Percentiles rank a stretch among this genome's conserved stretches.
Evolutionary conservation across 2,797 vertebrate genomes (phyloP).

Genomic region (Poeciliopsis paucimaculata): DNA sequence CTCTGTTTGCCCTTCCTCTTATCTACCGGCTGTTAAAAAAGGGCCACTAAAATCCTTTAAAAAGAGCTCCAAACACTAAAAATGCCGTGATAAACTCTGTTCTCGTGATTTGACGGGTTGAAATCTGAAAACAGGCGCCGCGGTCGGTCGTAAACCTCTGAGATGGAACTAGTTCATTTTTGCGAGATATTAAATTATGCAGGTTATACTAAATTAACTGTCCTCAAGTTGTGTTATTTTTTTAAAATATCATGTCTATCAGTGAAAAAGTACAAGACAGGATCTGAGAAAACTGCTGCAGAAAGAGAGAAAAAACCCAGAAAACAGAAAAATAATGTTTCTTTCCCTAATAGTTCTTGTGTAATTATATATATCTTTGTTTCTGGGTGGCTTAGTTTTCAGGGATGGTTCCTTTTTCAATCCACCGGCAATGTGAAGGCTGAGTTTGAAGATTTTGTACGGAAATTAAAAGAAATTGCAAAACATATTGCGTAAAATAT

Average conservation of each 20-base stretch:
- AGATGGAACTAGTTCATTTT: background rate
- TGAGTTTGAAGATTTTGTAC: background rate
- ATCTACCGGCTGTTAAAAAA: background rate
- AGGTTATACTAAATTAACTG: background rate
- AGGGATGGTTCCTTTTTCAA: slow-evolving; percentile 14
- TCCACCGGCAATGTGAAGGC: no score
- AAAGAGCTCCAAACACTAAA: background rate
- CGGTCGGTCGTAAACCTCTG: background rate
- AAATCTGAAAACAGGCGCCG: background rate
- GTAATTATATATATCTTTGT: background rate
- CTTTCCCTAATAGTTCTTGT: background rate
- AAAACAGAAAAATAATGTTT: background rate
- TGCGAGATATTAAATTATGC: background rate
- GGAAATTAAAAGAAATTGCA: background rate
- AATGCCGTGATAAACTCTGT: background rate
- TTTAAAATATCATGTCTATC: background rate
- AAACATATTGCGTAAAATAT: background rate
- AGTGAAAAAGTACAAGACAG: background rate
- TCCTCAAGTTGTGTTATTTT: background rate
- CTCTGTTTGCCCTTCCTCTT: background rate
- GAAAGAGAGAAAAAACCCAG: background rate
- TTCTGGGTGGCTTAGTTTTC: slow-evolving; percentile 10
- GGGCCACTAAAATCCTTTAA: background rate
- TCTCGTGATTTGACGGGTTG: background rate
- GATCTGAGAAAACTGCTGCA: background rate